Percentiles rank a stretch among this genome's conserved stretches.
Conservation (phyloP, 2,888 invertebrate species). For the Parelbella ahira region DNA sequence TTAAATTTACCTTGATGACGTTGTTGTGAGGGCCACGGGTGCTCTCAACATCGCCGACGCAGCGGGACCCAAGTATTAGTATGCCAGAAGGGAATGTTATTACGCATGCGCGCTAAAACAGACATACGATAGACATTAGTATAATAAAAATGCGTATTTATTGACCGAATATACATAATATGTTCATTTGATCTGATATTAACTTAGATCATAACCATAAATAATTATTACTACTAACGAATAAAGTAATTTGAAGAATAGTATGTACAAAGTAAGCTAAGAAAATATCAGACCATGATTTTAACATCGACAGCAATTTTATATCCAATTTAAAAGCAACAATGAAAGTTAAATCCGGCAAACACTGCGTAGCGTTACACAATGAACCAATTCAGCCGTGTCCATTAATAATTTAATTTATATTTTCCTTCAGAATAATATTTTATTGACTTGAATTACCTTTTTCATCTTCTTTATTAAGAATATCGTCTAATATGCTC, state of each 20-base stretch:
- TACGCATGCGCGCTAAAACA: conserved; percentile 81
- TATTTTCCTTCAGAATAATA: conserved; percentile 46
- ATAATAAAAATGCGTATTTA: conserved; percentile 33
- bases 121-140: conserved; percentile 76
- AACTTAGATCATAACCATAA: conserved; percentile 16
- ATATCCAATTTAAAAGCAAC: conserved; percentile 47
- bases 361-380: conserved; percentile 67
- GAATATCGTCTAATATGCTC: conserved; percentile 85
- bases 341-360: conserved; percentile 44
- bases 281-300: conserved; percentile 48
- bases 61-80: conserved; percentile 73
- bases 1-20: conserved; percentile 60
- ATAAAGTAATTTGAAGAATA: neutral
- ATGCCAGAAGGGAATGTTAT: conserved; percentile 81
- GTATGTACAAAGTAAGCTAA: conserved; percentile 17
- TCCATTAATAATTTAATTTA: conserved; percentile 40
- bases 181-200: conserved; percentile 29
- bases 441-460: conserved; percentile 68
- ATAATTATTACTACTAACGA: too few species aligned
- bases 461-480: conserved; percentile 82
- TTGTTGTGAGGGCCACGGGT: conserved; percentile 40
- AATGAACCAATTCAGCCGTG: conserved; percentile 54
- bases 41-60: conserved; percentile 54
- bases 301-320: conserved; percentile 42
- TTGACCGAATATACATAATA: too few species aligned